Base-by-base conservation (phyloP, 2,888 invertebrate genomes). In the Dione vanillae region DNA sequence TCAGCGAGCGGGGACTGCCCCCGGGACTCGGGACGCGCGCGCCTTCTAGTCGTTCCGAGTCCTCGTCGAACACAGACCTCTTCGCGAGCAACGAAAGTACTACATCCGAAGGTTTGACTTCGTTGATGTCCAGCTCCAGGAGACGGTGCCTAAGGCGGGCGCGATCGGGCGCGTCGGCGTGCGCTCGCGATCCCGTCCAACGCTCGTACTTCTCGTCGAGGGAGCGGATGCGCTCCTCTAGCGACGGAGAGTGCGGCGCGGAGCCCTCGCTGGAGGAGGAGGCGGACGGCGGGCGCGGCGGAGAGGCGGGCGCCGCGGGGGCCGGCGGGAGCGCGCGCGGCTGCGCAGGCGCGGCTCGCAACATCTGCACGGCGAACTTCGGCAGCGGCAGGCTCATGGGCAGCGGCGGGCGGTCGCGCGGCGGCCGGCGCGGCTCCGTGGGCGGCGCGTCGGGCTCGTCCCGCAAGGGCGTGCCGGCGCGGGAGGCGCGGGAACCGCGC, bases 51-150 rank as follows among this genome's bases (percentile, higher is more conserved):
- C 99, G 94, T 88, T 98, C 98, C 51, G 97, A 96, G 86, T 99
- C 99, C 87, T 99, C 99, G 85, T 99, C 99, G 88, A 99, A 99
- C 67, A 99, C 97, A 65, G 98, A 98, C 75, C 97, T 96, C 87
- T 98, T 97, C 7, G 98, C 97, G 81, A 99, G 94, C 79, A 99
- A 95, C 35, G 98, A 97, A 82, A 97, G 97, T 49, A 98, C 97
- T 80, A 99, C 98, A 80, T 98, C 98, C 35, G 98, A 98, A 0
- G 98, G 98, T 85, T 98, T 97, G 71, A 97, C 95, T 82, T 96
- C 96, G 81, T 96, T 95, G 73, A 97, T 94, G 83, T 97, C 96
- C 72, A 97, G 93, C 79, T 97, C 97, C 52, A 97, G 94, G 67
- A 97, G 94, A 79, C 96, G 96, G 81, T 96, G 96, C 20, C 95